Evolutionary conservation across 2,888 invertebrate species (phyloP).

Genomic region (Coelopa pilipes): DNA sequence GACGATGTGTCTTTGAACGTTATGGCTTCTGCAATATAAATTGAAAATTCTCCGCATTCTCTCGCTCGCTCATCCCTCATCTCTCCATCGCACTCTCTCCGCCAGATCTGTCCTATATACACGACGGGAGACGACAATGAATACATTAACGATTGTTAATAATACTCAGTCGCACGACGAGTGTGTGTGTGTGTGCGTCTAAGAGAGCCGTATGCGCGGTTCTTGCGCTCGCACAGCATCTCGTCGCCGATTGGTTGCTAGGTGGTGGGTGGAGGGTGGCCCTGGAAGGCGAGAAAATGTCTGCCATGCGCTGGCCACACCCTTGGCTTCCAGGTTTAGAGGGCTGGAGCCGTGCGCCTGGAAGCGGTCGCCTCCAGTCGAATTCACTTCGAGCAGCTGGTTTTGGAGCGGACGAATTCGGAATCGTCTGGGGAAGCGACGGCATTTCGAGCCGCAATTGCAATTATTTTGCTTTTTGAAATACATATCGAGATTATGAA

Average conservation of each 20-base stretch:
- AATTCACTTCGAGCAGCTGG: background rate
- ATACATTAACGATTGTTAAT: background rate
- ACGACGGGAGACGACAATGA: background rate
- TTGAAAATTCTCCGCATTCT: constrained; percentile 22
- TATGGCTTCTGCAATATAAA: constrained; percentile 40
- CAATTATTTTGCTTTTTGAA: background rate
- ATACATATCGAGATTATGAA: background rate
- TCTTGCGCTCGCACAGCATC: background rate
- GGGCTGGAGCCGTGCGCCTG: too few relatives aligned
- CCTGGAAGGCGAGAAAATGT: constrained; percentile 22
- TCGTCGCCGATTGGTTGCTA: constrained; percentile 38
- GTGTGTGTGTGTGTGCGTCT: constrained; percentile 12
- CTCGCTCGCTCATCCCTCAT: background rate
- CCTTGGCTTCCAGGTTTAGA: constrained; percentile 8
- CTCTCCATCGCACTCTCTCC: background rate
- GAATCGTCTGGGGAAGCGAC: background rate
- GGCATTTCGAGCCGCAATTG: background rate
- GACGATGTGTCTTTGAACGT: constrained; percentile 47
- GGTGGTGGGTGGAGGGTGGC: background rate
- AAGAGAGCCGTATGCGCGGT: background rate
- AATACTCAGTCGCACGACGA: background rate
- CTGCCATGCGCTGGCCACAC: constrained; percentile 42
- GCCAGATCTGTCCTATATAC: background rate
- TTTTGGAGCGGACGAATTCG: constrained; percentile 7
- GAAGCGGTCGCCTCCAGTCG: background rate